Percentiles rank a stretch among this genome's conserved stretches.
These are phyloP conservation scores for Scomber scombrus DNA, from an alignment of 2,113 vertebrate genomes.

Conservation along the genomic window DNA sequence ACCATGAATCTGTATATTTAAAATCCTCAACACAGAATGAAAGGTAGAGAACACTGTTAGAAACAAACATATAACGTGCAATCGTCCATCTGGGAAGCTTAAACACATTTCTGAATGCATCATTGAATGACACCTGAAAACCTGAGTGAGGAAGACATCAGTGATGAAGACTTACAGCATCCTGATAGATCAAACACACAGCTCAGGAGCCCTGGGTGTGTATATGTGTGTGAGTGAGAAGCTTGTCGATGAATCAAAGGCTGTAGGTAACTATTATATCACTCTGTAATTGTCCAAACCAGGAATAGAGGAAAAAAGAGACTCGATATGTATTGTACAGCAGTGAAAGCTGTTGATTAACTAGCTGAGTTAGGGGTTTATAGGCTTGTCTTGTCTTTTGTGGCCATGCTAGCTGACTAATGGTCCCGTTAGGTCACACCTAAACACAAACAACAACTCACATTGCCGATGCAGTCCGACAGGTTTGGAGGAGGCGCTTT, in stretches of 20 bases:
- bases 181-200: constrained; percentile 8
- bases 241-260: not conserved
- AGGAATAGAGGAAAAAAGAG: rapidly evolving
- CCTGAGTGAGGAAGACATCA: not conserved
- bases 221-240: constrained; percentile 2
- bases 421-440: constrained; percentile 33
- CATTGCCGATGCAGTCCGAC: constrained; percentile 96
- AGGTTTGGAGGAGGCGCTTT: constrained; percentile 92
- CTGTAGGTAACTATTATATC: not conserved
- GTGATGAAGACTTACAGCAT: not conserved
- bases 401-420: constrained; percentile 38
- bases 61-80: too few relatives aligned
- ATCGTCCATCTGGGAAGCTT: too few relatives aligned
- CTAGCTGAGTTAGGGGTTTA: not conserved
- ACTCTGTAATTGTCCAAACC: not conserved
- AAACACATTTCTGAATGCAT: too few relatives aligned
- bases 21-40: too few relatives aligned
- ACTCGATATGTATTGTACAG: not conserved
- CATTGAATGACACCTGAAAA: too few relatives aligned
- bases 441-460: constrained; percentile 80
- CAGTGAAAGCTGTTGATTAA: not conserved
- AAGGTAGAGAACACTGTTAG: too few relatives aligned
- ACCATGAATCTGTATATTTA: too few relatives aligned
- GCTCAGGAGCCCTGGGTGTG: not conserved
- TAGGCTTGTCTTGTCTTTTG: constrained; percentile 18